phyloP scores from a whole-genome alignment of 92 coral and sea anemone genomes.

The Zoanthus sansibaricus region DNA sequence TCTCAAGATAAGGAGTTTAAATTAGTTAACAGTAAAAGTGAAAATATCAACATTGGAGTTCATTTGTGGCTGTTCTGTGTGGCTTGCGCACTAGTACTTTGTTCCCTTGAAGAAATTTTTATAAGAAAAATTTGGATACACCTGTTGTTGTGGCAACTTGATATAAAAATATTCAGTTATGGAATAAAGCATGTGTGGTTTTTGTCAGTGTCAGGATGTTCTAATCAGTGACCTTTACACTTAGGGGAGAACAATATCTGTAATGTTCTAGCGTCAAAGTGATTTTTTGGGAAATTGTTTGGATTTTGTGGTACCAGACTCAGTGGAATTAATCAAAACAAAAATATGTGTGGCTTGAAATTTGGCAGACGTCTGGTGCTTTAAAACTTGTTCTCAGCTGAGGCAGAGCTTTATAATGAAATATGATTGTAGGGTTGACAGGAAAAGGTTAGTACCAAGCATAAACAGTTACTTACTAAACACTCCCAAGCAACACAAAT shows the following conservation, averaged over 20 bases:
- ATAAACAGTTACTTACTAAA: neutral
- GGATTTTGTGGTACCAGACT: slow-evolving; percentile 24
- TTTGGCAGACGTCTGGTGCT: slow-evolving; percentile 33
- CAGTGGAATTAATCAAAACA: slow-evolving; percentile 30
- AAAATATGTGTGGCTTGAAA: slow-evolving; percentile 45
- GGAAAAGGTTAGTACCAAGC: slow-evolving; percentile 25
- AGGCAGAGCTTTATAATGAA: slow-evolving; percentile 28
- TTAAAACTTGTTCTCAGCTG: slow-evolving; percentile 39
- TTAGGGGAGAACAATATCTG: slow-evolving; percentile 18
- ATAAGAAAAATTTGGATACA: neutral
- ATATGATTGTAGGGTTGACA: slow-evolving; percentile 32
- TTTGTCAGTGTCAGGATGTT: slow-evolving; percentile 11
- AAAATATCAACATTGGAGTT: neutral
- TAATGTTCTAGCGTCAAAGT: slow-evolving; percentile 21
- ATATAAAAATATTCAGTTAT: slow-evolving; percentile 1
- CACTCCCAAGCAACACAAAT: neutral
- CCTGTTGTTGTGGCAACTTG: neutral
- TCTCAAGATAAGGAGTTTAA: neutral
- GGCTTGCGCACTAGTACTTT: neutral
- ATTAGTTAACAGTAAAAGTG: neutral
- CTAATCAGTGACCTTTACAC: neutral
- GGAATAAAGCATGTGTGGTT: slow-evolving; percentile 31
- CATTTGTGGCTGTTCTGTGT: neutral
- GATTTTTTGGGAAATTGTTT: slow-evolving; percentile 16
- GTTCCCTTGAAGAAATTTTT: neutral